Base-by-base conservation (phyloP, 2,888 invertebrate species). In the Scrobipalpa costella region DNA sequence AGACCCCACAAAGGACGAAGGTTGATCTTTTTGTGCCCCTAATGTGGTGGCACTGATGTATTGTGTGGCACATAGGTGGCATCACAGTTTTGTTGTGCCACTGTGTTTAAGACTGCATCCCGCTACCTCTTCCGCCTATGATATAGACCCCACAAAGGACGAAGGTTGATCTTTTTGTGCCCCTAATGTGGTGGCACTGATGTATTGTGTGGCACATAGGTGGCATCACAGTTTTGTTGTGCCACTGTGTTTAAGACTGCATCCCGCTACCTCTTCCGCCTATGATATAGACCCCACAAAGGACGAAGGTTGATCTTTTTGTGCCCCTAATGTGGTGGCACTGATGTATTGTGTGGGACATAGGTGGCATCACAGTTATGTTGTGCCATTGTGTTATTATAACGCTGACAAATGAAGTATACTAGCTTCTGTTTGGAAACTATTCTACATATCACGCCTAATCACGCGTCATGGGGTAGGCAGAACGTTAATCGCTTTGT, bases 281-380 rank as follows among this genome's bases (percentile, higher is more conserved):
- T 57, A 55, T 73, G 7, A 2, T 67, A 73, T 74, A 47, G 0
- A 13, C 21, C 7, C 67, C 63, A 69, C 71, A 70, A 73, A 70
- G 70, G 73, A 71, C 66, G 68, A 66, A 66, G 64, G 76, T 81
- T 86, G 82, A 73, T 81, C 86, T 90, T 90, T 90, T 90, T 87
- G 84, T 80, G 76, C 71, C 66, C 75, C 86, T 85, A 86, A 84
- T 79, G 76, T 81, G 73, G 84, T 85, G 85, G 82, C n/a, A n/a
- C 84, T 87, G 86, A 88, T 86, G 83, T 79, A 75, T 70, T 74
- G 21, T 13, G 50, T 13, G 11, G 11, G 27, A 21, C 50, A 19
- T 21, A 19, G 50, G 50, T 52, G 27, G 50, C 27, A 52, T 21
- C 21, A 50, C 50, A 13, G 50, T 9, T 27, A 9, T 52, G 27